Conservation (phyloP, 2,113 vertebrate species). For the Ploceus nigricollis region DNA sequence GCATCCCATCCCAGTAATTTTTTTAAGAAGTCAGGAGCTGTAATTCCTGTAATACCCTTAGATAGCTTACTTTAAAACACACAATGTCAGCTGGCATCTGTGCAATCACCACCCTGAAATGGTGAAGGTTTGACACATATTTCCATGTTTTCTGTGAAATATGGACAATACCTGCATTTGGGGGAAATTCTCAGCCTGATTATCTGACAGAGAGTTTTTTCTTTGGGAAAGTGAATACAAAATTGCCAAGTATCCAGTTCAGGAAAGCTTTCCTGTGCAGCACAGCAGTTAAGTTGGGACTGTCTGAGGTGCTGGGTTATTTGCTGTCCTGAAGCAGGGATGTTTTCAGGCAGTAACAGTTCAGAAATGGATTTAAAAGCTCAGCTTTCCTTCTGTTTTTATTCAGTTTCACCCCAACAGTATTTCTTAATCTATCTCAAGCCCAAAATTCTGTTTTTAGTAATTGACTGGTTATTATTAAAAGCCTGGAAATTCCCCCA, state of each 20-base stretch:
- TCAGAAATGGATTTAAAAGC: background rate
- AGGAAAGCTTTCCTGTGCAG: background rate
- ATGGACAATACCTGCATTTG: background rate
- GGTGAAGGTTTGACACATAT: background rate
- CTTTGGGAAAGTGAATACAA: background rate
- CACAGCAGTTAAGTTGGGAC: background rate
- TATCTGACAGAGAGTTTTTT: background rate
- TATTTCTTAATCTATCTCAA: background rate
- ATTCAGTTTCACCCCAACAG: background rate
- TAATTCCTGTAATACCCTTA: background rate
- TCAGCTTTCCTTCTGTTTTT: background rate
- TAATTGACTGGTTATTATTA: background rate
- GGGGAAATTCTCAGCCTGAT: background rate
- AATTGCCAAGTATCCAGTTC: background rate
- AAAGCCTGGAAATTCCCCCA: background rate
- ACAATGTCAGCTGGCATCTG: background rate
- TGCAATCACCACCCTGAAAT: background rate
- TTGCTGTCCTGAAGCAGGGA: background rate
- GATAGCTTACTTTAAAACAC: background rate
- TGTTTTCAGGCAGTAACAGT: background rate
- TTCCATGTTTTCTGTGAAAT: background rate
- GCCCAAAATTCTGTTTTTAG: background rate
- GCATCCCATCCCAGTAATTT: background rate
- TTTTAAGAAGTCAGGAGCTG: background rate
- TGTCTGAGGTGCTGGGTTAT: background rate